These are phyloP conservation scores for Idaea aversata DNA, from an alignment of 2,888 invertebrate genomes.

Conservation along the genomic window DNA sequence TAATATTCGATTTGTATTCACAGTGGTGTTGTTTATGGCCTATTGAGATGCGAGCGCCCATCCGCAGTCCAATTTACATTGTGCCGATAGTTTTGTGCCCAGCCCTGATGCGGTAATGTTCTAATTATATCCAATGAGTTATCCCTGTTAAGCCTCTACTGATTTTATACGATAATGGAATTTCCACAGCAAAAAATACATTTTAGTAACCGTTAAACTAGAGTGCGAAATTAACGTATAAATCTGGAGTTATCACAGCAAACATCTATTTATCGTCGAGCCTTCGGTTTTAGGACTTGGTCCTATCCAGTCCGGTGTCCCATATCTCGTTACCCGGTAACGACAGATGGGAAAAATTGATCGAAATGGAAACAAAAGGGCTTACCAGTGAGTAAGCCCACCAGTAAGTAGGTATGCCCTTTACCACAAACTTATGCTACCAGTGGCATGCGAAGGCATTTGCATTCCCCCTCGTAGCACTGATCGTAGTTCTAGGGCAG, in stretches of 20 bases:
- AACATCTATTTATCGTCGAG: not conserved
- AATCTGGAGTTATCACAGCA: not conserved
- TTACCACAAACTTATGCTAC: no score
- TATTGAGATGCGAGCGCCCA: conserved; percentile 70
- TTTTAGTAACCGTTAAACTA: not conserved
- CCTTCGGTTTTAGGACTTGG: not conserved
- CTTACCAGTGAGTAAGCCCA: no score
- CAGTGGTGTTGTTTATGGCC: conserved; percentile 73
- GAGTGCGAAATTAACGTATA: not conserved
- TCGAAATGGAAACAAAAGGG: no score
- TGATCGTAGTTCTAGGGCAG: no score
- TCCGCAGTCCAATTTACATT: conserved; percentile 68
- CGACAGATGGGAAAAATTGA: no score
- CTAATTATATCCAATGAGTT: conserved; percentile 46
- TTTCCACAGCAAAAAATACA: not conserved
- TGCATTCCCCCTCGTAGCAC: no score
- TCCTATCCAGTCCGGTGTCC: no score
- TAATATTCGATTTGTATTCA: conserved; percentile 79
- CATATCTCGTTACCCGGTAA: no score
- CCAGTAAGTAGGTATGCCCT: no score
- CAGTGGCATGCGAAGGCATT: no score
- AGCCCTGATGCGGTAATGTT: conserved; percentile 45
- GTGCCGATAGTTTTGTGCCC: conserved; percentile 64
- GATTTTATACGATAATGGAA: not conserved
- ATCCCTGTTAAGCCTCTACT: conserved; percentile 8